phyloP scores from a whole-genome alignment of 2,113 vertebrate genomes.

The Tachysurus fulvidraco region DNA sequence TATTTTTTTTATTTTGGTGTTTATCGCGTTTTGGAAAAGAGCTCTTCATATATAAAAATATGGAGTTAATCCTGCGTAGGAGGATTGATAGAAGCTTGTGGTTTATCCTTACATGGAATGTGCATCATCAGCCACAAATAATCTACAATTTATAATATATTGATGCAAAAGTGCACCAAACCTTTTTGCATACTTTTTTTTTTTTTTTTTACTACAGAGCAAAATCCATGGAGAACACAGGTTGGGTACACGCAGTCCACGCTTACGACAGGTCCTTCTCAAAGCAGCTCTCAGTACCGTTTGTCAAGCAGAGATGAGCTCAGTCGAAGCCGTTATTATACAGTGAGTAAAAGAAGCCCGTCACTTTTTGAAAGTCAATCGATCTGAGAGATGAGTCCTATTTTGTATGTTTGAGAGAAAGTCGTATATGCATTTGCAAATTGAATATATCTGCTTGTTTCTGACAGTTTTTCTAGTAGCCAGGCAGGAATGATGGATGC shows the following conservation, averaged over 20 bases:
- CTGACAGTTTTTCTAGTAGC: conserved; percentile 11
- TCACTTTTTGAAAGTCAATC: neutral
- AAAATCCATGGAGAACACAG: neutral
- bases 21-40: too few species aligned
- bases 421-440: neutral
- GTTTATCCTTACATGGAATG: neutral
- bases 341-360: neutral
- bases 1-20: too few species aligned
- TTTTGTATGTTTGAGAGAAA: neutral
- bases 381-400: neutral
- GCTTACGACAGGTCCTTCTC: neutral
- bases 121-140: neutral
- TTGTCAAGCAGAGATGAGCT: neutral
- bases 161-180: neutral
- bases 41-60: neutral
- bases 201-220: neutral
- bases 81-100: neutral
- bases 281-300: neutral
- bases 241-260: neutral
- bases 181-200: too few species aligned
- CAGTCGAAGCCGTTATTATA: neutral
- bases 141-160: neutral
- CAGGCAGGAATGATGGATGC: conserved; percentile 22
- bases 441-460: neutral
- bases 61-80: too few species aligned